Percentiles rank a stretch among this genome's conserved stretches.
Conservation (phyloP, 2,797 vertebrate species). For the Takifugu rubripes region DNA sequence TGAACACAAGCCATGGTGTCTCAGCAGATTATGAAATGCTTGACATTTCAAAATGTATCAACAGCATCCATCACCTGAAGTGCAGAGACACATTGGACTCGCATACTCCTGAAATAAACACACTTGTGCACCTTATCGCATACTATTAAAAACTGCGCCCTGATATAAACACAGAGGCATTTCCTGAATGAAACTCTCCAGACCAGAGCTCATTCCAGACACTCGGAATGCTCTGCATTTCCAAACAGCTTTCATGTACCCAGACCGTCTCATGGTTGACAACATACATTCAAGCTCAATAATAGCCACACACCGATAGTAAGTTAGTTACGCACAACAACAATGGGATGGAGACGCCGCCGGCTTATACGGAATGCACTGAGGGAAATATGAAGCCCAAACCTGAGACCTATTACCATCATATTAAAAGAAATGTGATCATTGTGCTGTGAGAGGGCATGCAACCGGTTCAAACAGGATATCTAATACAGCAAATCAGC, state of each 20-base stretch:
- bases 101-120: slow-evolving; percentile 33
- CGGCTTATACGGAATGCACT: background rate
- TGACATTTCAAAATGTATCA: too few relatives aligned
- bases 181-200: slow-evolving; percentile 12
- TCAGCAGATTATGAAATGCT: too few relatives aligned
- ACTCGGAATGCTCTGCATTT: slow-evolving; percentile 11
- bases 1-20: too few relatives aligned
- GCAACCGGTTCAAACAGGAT: slow-evolving; percentile 19
- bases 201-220: slow-evolving; percentile 22
- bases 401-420: slow-evolving; percentile 25
- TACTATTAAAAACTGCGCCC: slow-evolving; percentile 30
- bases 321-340: background rate
- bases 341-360: background rate
- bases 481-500: slow-evolving; percentile 43
- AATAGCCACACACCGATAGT: background rate
- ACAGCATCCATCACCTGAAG: too few relatives aligned
- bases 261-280: slow-evolving; percentile 4
- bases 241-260: slow-evolving; percentile 21
- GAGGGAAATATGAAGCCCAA: slow-evolving; percentile 7
- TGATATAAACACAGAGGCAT: slow-evolving; percentile 44
- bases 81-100: too few relatives aligned
- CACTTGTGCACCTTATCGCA: slow-evolving; percentile 42
- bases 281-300: slow-evolving; percentile 5
- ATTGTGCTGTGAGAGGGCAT: slow-evolving; percentile 8
- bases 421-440: slow-evolving; percentile 38